These are phyloP conservation scores for Adrianichthys oophorus DNA, from an alignment of 2,797 vertebrate species.

Conservation along the genomic window DNA sequence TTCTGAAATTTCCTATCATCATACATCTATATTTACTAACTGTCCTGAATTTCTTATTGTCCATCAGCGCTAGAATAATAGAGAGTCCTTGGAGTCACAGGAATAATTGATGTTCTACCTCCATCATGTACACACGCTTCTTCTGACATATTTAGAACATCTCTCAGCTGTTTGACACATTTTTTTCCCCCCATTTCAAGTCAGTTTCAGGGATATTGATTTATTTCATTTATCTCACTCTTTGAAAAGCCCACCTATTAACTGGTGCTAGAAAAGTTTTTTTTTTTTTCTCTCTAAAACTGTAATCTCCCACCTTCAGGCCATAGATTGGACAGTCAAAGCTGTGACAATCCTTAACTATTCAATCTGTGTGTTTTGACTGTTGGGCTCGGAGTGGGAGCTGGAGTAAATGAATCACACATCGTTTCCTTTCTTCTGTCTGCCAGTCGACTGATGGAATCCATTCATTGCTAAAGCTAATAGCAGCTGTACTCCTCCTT, in stretches of 20 bases:
- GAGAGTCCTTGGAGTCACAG: background rate
- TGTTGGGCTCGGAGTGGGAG: conserved; percentile 60
- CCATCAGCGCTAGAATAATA: conserved; percentile 7
- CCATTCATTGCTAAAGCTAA: conserved; percentile 69
- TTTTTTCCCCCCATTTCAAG: no score
- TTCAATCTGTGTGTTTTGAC: conserved; percentile 66
- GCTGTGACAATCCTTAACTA: conserved; percentile 57
- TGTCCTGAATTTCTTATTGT: conserved; percentile 20
- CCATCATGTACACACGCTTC: background rate
- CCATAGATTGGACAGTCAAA: conserved; percentile 48
- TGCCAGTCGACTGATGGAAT: conserved; percentile 65
- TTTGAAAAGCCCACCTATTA: conserved; percentile 3
- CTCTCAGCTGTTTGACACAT: background rate
- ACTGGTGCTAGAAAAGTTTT: conserved; percentile 6
- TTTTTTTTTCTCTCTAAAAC: background rate
- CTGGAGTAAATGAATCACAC: conserved; percentile 71
- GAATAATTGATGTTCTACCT: background rate
- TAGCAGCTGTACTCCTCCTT: conserved; percentile 56
- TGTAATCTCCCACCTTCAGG: conserved; percentile 17
- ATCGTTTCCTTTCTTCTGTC: conserved; percentile 63
- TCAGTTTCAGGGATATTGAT: background rate
- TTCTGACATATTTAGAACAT: background rate
- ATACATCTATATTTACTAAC: conserved; percentile 10
- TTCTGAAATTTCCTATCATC: conserved; percentile 33
- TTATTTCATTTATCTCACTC: background rate